A percentile compares a stretch with the other conserved stretches of the same genome.
These are phyloP conservation scores for Tiaroga cobitis DNA, from an alignment of 2,797 vertebrate genomes.

Conservation along the genomic window DNA sequence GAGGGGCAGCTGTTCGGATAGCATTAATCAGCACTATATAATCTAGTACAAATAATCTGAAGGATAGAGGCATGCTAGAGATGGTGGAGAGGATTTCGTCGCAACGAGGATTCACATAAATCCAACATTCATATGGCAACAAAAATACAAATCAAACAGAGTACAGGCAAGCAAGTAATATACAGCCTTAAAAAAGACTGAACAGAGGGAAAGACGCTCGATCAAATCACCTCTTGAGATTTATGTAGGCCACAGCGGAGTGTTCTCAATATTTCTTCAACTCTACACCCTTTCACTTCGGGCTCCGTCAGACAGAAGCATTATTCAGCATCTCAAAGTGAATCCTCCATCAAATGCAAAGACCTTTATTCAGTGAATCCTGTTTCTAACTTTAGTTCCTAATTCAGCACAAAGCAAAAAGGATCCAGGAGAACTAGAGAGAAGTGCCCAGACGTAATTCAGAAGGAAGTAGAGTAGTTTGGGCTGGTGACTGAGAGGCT, in stretches of 20 bases:
- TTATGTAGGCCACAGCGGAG: constrained; percentile 10
- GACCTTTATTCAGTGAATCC: background rate
- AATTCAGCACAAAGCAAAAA: background rate
- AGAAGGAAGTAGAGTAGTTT: background rate
- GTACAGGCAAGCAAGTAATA: constrained; percentile 5
- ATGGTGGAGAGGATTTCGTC: background rate
- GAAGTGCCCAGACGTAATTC: background rate
- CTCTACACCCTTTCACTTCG: constrained; percentile 1
- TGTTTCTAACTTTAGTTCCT: constrained; percentile 22
- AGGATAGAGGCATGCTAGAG: background rate
- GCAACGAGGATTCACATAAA: constrained; percentile 16
- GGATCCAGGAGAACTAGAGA: background rate
- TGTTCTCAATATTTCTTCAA: constrained; percentile 32
- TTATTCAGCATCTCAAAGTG: constrained; percentile 36
- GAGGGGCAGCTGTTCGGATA: constrained; percentile 31
- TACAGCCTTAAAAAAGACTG: background rate
- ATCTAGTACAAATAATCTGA: constrained; percentile 23
- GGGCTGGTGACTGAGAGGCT: background rate
- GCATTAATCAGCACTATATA: constrained; percentile 36
- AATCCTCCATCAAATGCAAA: constrained; percentile 20
- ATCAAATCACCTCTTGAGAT: constrained; percentile 26
- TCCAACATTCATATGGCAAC: background rate
- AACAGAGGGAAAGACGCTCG: background rate
- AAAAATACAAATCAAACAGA: constrained; percentile 2
- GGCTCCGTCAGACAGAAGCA: constrained; percentile 20